These are phyloP conservation scores for Gallinago undulata DNA, from an alignment of 2,113 vertebrate species.

Conservation along the genomic window DNA sequence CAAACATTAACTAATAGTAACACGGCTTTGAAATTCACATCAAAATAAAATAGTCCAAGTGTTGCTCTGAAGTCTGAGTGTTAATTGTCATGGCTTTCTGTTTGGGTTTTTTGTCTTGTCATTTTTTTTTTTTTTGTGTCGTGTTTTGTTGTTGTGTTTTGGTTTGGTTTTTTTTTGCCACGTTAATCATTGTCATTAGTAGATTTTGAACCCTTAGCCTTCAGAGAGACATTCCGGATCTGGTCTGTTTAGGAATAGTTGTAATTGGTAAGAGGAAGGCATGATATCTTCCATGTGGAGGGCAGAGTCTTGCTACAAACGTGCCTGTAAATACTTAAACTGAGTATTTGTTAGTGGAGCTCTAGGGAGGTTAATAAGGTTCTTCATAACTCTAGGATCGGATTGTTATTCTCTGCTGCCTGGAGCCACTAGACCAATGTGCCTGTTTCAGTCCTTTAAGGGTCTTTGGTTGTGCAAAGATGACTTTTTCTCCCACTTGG, in stretches of 20 bases:
- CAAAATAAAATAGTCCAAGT: background rate
- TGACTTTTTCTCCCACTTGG: background rate
- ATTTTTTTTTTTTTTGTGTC: background rate
- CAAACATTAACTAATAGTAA: background rate
- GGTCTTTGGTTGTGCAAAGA: background rate
- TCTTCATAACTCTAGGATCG: background rate
- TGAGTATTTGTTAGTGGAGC: background rate
- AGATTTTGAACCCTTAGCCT: background rate
- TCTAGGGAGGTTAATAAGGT: background rate
- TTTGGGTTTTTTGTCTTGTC: background rate
- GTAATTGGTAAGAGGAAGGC: background rate
- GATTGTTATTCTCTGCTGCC: background rate
- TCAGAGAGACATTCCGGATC: background rate
- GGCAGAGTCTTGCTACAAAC: background rate
- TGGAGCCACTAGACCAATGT: background rate
- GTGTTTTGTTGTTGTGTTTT: background rate
- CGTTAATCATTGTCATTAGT: background rate
- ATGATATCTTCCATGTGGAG: background rate
- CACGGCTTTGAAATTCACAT: background rate
- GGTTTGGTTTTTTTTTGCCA: background rate
- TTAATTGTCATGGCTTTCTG: background rate
- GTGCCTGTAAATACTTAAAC: no score
- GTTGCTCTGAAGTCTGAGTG: background rate
- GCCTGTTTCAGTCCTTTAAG: background rate
- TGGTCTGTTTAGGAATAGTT: background rate